Conservation (phyloP, 2,797 vertebrate species). For the Furcifer pardalis region DNA sequence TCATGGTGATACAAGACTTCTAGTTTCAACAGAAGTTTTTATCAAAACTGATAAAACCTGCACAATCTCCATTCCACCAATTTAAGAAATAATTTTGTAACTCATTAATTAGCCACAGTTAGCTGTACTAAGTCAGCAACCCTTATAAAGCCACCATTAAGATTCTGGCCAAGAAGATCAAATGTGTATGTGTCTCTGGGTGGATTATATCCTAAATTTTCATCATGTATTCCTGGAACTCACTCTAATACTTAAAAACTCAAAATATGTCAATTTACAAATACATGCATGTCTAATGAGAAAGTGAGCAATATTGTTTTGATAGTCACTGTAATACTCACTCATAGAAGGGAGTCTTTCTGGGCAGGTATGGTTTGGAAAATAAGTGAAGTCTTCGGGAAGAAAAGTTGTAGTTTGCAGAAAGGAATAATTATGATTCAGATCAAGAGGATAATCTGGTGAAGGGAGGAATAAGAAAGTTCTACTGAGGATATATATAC, state of each 20-base stretch:
- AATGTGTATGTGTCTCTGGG: no score
- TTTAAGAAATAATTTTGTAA: no score
- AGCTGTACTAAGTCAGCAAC: no score
- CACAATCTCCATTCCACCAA: no score
- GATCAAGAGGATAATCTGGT: slow-evolving; percentile 91
- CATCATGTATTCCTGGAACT: background rate
- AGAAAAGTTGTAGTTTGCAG: slow-evolving; percentile 90
- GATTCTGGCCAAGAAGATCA: no score
- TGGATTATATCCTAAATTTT: background rate
- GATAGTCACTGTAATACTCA: slow-evolving; percentile 71
- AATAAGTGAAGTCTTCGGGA: slow-evolving; percentile 92
- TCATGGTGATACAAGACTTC: no score
- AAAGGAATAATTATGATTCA: slow-evolving; percentile 89
- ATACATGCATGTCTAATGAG: background rate
- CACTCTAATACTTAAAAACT: background rate
- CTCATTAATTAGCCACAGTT: no score
- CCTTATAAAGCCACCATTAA: no score
- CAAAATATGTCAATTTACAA: background rate
- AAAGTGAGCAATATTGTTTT: background rate
- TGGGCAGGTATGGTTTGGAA: slow-evolving; percentile 88
- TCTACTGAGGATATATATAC: background rate
- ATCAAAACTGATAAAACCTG: no score
- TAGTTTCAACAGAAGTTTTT: no score
- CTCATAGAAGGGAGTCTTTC: slow-evolving; percentile 95
- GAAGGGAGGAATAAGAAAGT: background rate